These are phyloP conservation scores for Epinephelus awoara DNA, from an alignment of 2,797 vertebrate species.

Conservation along the genomic window DNA sequence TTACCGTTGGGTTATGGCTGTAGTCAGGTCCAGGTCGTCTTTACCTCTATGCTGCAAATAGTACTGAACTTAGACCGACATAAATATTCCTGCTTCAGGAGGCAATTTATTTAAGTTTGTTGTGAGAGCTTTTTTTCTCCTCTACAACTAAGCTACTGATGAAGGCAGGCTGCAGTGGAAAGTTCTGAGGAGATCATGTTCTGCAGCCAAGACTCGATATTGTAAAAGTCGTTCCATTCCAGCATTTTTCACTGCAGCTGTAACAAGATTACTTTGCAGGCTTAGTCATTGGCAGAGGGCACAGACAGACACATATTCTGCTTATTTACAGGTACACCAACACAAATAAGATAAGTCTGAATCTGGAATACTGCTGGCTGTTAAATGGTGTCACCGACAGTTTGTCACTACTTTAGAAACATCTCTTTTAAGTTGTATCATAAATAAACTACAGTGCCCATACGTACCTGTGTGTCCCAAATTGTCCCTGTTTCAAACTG, in stretches of 20 bases:
- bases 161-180: constrained; percentile 20
- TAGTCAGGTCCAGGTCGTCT: not conserved
- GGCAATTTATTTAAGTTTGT: constrained; percentile 8
- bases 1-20: not conserved
- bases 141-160: constrained; percentile 20
- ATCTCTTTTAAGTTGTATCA: not conserved
- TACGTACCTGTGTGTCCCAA: no score
- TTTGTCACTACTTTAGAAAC: constrained; percentile 3
- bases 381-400: constrained; percentile 18
- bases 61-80: not conserved
- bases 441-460: not conserved
- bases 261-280: constrained; percentile 57
- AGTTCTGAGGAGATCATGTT: constrained; percentile 47
- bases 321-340: constrained; percentile 52
- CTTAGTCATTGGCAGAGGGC: constrained; percentile 51
- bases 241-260: constrained; percentile 27
- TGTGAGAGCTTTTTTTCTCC: not conserved
- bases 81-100: constrained; percentile 8
- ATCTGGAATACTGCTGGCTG: constrained; percentile 12
- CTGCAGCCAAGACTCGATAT: constrained; percentile 42
- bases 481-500: no score
- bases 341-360: constrained; percentile 24
- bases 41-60: not conserved
- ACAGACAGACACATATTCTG: constrained; percentile 31
- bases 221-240: constrained; percentile 37